phyloP scores from a whole-genome alignment of 1,140 invertebrate genomes.

The Ceratina japonica region DNA sequence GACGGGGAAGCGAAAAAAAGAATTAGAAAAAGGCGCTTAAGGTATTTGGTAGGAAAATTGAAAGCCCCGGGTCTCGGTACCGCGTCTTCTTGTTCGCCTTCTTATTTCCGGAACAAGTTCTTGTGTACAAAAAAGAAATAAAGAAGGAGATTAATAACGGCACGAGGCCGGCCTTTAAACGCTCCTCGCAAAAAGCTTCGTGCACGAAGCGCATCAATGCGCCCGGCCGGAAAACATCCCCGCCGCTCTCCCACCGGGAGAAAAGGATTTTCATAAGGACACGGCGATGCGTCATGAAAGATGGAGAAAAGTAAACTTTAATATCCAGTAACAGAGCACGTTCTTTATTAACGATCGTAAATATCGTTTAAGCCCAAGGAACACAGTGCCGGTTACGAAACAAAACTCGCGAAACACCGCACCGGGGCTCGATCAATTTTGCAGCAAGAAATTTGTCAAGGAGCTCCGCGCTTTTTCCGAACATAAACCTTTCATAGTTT shows the following conservation, averaged over 20 bases:
- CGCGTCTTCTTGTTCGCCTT: not conserved
- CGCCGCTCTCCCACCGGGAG: not conserved
- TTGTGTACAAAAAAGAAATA: not conserved
- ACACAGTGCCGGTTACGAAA: not conserved
- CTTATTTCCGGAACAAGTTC: not conserved
- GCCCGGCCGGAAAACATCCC: not conserved
- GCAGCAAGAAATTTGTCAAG: not conserved
- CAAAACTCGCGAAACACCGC: not conserved
- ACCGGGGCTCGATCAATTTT: not conserved
- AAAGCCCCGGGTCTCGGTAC: not conserved
- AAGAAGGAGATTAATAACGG: slow-evolving; percentile 22
- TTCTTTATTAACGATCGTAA: slow-evolving; percentile 30
- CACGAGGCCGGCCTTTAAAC: slow-evolving; percentile 4
- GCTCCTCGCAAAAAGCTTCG: not conserved
- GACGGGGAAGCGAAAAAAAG: not conserved
- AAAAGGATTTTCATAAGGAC: slow-evolving; percentile 24
- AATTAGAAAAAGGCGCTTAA: slow-evolving; percentile 4
- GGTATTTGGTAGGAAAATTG: slow-evolving; percentile 19
- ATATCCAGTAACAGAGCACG: slow-evolving; percentile 38
- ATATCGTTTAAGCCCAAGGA: slow-evolving; percentile 15
- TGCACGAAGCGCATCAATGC: not conserved
- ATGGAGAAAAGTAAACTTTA: slow-evolving; percentile 29
- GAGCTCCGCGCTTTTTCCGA: not conserved
- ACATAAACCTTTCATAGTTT: no score
- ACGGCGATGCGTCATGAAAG: slow-evolving; percentile 24